Evolutionary conservation across 2,797 vertebrate genomes (phyloP), one percentile per base, ranked within the genome.

Genomic region (Anguilla obscura): DNA sequence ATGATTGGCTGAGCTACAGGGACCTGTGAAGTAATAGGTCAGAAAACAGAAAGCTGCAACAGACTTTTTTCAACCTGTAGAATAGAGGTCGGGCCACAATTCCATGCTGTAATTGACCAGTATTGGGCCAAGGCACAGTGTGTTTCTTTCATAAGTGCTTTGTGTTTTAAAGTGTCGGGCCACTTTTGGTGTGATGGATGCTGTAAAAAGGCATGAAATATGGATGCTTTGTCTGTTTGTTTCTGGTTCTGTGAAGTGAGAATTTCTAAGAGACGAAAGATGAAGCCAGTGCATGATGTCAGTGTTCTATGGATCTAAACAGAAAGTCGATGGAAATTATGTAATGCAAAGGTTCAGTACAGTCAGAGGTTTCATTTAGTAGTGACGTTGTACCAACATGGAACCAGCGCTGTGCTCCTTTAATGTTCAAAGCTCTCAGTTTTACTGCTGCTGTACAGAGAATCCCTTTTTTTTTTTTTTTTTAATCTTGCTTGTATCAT

Each of bases 391-490:
- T 40, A 40, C 56, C 5, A 82, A 24, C 14, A 4, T 79, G 33
- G 16, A 36, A 82, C 79, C 21, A 50, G 24, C 40, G 45, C 45
- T 82, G 21, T 50, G 4, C 24, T 82, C 79, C 45, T 50, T 48
- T 82, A 48, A 82, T 50, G 0, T 50, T 82, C 79, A n/a, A 82
- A 82, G 5, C 45, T 24, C 21, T 2, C 79, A 1, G 1, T n/a
- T 45, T 85, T 7, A 86, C 89, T 89, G 89, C 90, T 90, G 89
- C 86, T 89, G 89, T 88, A 87, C 89, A 90, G 86, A 89, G 85
- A 48, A 74, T 60, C 6, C 85, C 50, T 58, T 30, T 58, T 48
- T 85, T 56, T 79, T 27, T 12, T 45, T 36, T 2, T 45, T 45
- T 45, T 45, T 45, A 4, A 82, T 50, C 79, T 48, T 82, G 79